Evolutionary conservation across 2,797 vertebrate species (phyloP), one percentile per base, ranked within the genome.

Genomic region (Jordanella pulchra): DNA sequence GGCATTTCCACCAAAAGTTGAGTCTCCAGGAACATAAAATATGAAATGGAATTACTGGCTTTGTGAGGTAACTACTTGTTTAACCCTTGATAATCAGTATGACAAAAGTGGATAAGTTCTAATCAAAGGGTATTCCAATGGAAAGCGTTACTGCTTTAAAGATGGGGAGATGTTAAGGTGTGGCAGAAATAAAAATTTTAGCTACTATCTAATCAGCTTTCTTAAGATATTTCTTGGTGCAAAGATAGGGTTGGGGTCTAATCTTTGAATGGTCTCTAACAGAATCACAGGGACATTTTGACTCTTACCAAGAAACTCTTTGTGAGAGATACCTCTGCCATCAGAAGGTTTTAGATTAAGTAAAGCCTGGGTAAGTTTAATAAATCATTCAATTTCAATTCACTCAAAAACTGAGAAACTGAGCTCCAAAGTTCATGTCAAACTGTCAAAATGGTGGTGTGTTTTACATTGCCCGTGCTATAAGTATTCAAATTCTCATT

Each of bases 1-100:
- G 58, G 25, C 51, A 68, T 82, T 77, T 73, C 70, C 71, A 56
- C 44, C 63, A 67, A 53, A 64, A 76, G 63, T 75, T 74, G 67
- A 71, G 66, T 45, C 56, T 61, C 72, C 35, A 47, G 23, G 69
- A 65, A 64, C 72, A 11, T 55, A 17, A 15, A 39, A 58, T 47
- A 69, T 45, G 42, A 69, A 30, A 12, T 44, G 18, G 11, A 25
- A 55, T 68, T 44, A 68, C n/a, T 44, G 39, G 42, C 17, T 56
- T 56, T 23, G 67, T 58, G 18, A 44, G 53, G 53, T 30, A 56
- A 23, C 27, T n/a, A 13, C 39, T 18, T 44, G 53, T 56, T 30
- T 44, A 69, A 56, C 54, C 67, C 35, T 1, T 1, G 18, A 28
- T 48, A 32, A 50, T 28, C 23, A 50, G 28, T 21, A 12, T 15